phyloP scores from a whole-genome alignment of 2,888 invertebrate species.

The Molanna angustata region DNA sequence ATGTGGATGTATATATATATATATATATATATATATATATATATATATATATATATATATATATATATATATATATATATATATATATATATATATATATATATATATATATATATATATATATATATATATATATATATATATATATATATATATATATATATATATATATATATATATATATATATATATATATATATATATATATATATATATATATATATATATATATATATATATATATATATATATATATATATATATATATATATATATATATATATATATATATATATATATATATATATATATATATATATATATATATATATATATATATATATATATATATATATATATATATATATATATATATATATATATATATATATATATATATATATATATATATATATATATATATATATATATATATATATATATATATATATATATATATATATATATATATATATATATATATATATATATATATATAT shows the following conservation, averaged over 20 bases:
- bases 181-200: constrained; percentile 7
- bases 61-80: constrained; percentile 14
- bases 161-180: constrained; percentile 7
- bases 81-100: constrained; percentile 17
- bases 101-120: constrained; percentile 14
- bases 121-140: constrained; percentile 13
- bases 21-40: constrained; percentile 11
- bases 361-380: constrained; percentile 12
- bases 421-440: constrained; percentile 7
- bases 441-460: constrained; percentile 7
- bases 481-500: constrained; percentile 7
- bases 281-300: constrained; percentile 11
- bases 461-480: constrained; percentile 7
- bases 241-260: constrained; percentile 3
- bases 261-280: constrained; percentile 12
- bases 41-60: constrained; percentile 11
- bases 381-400: constrained; percentile 6
- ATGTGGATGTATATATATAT: constrained; percentile 5
- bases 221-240: constrained; percentile 7
- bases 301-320: constrained; percentile 15
- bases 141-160: constrained; percentile 7
- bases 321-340: constrained; percentile 18
- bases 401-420: constrained; percentile 7
- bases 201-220: constrained; percentile 7
- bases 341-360: constrained; percentile 12